A percentile compares a stretch with the other conserved stretches of the same genome.
Conservation (phyloP, 2,113 vertebrate genomes). For the Thomomys bottae region DNA sequence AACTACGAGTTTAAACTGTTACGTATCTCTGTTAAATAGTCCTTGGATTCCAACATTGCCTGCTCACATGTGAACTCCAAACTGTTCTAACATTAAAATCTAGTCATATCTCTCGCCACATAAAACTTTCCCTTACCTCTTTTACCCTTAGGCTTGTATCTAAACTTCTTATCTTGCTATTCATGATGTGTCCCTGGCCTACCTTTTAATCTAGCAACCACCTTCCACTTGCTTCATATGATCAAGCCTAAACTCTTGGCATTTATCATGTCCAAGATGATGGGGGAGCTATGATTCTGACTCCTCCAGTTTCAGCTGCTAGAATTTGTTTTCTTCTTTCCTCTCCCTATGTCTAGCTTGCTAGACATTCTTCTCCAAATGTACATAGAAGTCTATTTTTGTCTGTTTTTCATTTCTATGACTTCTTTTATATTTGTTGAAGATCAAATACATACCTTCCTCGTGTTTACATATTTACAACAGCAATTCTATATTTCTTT, state of each 20-base stretch:
- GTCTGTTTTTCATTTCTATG: neutral
- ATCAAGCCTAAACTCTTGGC: neutral
- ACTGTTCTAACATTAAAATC: constrained; percentile 23
- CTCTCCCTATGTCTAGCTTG: neutral
- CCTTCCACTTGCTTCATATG: neutral
- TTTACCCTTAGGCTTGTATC: neutral
- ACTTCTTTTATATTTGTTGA: neutral
- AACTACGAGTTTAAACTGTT: neutral
- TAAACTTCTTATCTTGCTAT: neutral
- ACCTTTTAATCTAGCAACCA: neutral
- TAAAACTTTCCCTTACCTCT: neutral
- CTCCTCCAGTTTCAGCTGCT: too few species aligned
- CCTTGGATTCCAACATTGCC: neutral
- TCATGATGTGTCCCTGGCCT: neutral
- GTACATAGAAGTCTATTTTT: neutral
- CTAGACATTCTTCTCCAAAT: neutral
- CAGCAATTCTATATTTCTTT: neutral
- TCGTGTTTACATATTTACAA: neutral
- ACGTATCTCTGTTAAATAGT: neutral
- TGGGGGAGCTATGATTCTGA: neutral
- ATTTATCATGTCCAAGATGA: neutral
- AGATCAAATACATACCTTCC: neutral
- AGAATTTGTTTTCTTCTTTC: neutral
- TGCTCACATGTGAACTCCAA: neutral
- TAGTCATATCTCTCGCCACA: neutral